Evolutionary conservation across 1,140 invertebrate species (phyloP), one percentile per base, ranked within the genome.

Genomic region (Pogonomyrmex californicus): DNA sequence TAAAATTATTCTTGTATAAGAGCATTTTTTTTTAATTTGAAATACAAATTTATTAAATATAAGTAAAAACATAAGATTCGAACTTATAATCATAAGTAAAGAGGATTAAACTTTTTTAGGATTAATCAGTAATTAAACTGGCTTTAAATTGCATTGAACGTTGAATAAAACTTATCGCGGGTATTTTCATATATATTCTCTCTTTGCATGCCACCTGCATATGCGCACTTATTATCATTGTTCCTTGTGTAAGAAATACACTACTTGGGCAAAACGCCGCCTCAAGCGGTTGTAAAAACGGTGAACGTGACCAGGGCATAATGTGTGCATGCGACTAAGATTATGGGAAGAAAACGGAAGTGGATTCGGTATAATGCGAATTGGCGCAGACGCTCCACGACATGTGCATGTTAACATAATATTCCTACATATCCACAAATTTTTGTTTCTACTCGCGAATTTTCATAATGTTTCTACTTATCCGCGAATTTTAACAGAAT

Each of bases 261-360:
- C 54, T 60, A 83, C 54, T 75, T 60, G 68, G n/a, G 38, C 66
- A 41, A 62, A 75, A 73, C 79, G 41, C 41, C 68, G 41, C 62
- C 6, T 41, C 77, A 14, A 17, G 77, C 79, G n/a, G 36, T 73
- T 68, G 68, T 83, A 83, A 83, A 83, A 83, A 83, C 68, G 7
- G 7, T 17, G 10, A 38, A 86, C 79, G 71, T 73, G 68, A 73
- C 86, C 44, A 36, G 79, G 17, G 63, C 66, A 54, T 86, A 82
- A 71, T 60, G 68, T 68, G 23, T 17, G 65, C 81, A 79, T 63
- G 70, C 79, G 58, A 85, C 66, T 54, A 87, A 87, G 81, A 85
- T 87, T 86, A 86, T 49, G 71, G 14, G 63, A 87, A 83, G 47
- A 86, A 87, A 83, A 83, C 79, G 79, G 68, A 83, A 83, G 68